These are phyloP conservation scores for Centropristis striata DNA, from an alignment of 2,113 vertebrate genomes.

Conservation along the genomic window DNA sequence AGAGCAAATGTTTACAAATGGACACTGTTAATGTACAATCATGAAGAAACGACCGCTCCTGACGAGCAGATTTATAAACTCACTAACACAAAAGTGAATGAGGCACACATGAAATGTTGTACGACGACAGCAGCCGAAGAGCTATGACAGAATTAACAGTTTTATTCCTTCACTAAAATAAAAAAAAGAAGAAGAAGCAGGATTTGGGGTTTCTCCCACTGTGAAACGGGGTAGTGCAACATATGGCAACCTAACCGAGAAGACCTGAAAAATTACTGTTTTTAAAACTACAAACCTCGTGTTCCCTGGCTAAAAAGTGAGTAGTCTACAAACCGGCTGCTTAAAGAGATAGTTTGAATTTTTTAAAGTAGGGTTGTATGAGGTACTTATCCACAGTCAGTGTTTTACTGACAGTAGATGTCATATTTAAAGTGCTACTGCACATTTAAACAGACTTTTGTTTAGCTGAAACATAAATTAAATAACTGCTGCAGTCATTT, in stretches of 20 bases:
- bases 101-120: neutral
- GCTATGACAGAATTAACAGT: neutral
- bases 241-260: neutral
- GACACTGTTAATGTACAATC: slow-evolving; percentile 63
- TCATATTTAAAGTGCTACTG: no score
- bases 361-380: no score
- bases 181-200: neutral
- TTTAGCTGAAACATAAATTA: no score
- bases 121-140: slow-evolving; percentile 2
- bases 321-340: no score
- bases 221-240: slow-evolving; percentile 68
- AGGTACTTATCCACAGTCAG: no score
- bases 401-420: no score
- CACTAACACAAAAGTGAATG: neutral
- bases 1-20: slow-evolving; percentile 54
- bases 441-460: no score
- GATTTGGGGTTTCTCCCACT: slow-evolving; percentile 14
- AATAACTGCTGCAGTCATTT: no score
- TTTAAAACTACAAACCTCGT: slow-evolving; percentile 29
- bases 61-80: neutral
- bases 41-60: slow-evolving; percentile 27
- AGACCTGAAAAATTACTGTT: neutral
- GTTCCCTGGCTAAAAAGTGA: slow-evolving; percentile 45
- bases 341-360: no score
- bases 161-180: slow-evolving; percentile 49